Evolutionary conservation across 2,888 invertebrate species (phyloP).

Genomic region (Pediacus dermestoides): DNA sequence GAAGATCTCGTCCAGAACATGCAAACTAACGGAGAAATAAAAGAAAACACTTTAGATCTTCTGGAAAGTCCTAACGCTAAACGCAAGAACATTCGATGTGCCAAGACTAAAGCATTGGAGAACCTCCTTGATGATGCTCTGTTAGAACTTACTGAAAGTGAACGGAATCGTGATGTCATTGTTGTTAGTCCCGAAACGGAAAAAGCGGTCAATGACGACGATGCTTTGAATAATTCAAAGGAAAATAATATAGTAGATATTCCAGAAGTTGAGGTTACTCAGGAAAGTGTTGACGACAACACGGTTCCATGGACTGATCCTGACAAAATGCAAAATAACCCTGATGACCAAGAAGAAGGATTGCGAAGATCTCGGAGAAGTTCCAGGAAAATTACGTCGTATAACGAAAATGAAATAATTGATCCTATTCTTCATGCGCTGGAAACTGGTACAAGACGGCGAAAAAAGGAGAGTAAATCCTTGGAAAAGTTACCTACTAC

Average conservation of each 20-base stretch:
- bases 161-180: conserved; percentile 7
- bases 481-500: conserved; percentile 7
- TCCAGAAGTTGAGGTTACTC: neutral
- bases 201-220: neutral
- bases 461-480: conserved; percentile 15
- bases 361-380: conserved; percentile 34
- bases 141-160: conserved; percentile 26
- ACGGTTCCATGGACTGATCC: neutral
- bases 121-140: conserved; percentile 33
- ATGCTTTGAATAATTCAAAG: neutral
- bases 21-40: conserved; percentile 4
- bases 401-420: conserved; percentile 39
- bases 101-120: conserved; percentile 35
- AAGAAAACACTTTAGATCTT: conserved; percentile 3
- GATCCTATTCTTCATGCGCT: conserved; percentile 35
- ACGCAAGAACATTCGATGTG: conserved; percentile 11
- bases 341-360: conserved; percentile 8
- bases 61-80: conserved; percentile 1
- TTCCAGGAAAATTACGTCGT: conserved; percentile 36
- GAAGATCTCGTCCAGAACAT: neutral
- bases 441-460: conserved; percentile 22
- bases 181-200: neutral
- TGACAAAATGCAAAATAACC: neutral
- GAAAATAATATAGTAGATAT: neutral
- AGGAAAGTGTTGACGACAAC: neutral